A percentile compares a stretch with the other conserved stretches of the same genome.
Conservation (phyloP, 2,113 vertebrate species). For the Gymnorhina tibicen region DNA sequence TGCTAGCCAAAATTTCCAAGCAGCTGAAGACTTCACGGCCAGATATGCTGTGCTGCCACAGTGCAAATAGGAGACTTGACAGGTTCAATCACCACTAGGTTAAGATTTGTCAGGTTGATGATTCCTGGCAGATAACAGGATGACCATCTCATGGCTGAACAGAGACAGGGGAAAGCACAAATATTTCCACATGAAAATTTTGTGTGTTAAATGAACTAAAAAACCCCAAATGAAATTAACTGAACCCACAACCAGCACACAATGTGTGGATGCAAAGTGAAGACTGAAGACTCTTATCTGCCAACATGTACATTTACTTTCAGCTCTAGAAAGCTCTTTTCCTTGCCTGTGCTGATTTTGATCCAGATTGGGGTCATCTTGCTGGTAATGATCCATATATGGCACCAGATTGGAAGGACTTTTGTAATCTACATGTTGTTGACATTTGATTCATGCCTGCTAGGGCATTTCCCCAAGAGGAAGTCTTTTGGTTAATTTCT, state of each 20-base stretch:
- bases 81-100: neutral
- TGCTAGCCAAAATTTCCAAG: neutral
- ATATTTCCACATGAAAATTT: neutral
- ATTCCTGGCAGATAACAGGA: neutral
- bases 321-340: neutral
- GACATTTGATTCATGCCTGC: conserved; percentile 1
- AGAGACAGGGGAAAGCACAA: neutral
- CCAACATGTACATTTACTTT: neutral
- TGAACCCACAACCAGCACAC: neutral
- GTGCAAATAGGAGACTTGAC: neutral
- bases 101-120: neutral
- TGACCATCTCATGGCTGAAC: neutral
- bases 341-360: neutral
- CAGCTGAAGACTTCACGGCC: neutral
- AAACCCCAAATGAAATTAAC: neutral
- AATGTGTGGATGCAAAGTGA: neutral
- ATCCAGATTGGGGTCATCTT: neutral
- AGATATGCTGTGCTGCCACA: neutral
- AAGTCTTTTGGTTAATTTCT: conserved; percentile 42
- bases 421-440: neutral
- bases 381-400: neutral
- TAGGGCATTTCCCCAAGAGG: conserved; percentile 45
- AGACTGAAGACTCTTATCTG: neutral
- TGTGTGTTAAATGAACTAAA: neutral
- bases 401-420: neutral